Evolutionary conservation across 2,888 invertebrate species (phyloP), one percentile per base, ranked within the genome.

Genomic region (Ochropacha duplaris): DNA sequence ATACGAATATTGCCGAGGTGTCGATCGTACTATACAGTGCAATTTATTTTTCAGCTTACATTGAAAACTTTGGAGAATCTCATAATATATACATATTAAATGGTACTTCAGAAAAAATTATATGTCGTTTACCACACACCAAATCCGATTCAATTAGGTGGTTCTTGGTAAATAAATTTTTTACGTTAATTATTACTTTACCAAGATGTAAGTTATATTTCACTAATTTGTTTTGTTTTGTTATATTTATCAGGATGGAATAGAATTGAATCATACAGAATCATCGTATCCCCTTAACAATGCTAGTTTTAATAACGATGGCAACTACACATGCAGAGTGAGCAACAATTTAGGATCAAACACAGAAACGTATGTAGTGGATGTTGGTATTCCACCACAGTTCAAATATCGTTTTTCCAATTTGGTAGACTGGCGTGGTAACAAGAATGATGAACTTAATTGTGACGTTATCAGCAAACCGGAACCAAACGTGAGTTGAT

Each of bases 281-380:
- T 2, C 51, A 9, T 14, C 31, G 1, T 34, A 34, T 22, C 0
- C 5, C 4, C 5, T 52, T 14, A 52, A 22, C 19, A 14, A 12
- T 31, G 51, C 51, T 4, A 19, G 0, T 31, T 12, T 12, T 11
- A 6, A 9, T 0, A 4, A 52, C 34, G 74, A 69, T 1, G 73
- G 73, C 5, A 72, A 72, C 28, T 74, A 74, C n/a, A 71, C 68
- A 0, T 74, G 74, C 11, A 69, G 60, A 24, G 71, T 68, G 14
- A 73, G 62, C 16, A 68, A 66, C 52, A 55, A 51, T n/a, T 54
- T 62, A 5, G 69, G 71, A 6, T 22, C 60, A 1, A 12, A 52
- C 4, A 68, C 68, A 54, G 60, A 66, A 5, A 71, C 75, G 0
- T 71, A 66, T 19, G 57, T 57, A 1, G 66, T 75, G 0, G 50